Evolutionary conservation across 2,113 vertebrate genomes (phyloP), one percentile per base, ranked within the genome.

Genomic region (Chaetops frenatus): DNA sequence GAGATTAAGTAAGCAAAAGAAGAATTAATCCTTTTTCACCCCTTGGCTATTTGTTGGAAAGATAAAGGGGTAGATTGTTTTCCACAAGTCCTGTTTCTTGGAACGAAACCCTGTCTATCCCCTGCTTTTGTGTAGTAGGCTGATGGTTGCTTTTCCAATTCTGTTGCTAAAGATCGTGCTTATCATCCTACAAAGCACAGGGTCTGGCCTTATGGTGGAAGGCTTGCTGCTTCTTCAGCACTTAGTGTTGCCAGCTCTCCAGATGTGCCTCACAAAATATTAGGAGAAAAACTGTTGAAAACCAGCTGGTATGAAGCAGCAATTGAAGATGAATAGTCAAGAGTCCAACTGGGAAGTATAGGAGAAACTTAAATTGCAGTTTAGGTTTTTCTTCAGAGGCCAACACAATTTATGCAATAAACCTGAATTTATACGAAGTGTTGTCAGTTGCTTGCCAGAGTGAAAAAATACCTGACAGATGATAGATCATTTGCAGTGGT

Each of bases 101-200:
- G 13, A 54, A 62, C 17, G 42, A 85, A 95, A 33, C 38, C 4
- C 19, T 48, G 13, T 77, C 17, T 40, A 3, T 85, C 8, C 42
- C 33, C 28, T 47, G 15, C 21, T 48, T 77, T 67, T 72, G 28
- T 77, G 53, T 21, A 22, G 25, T 24, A 42, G 51, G 10, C 36
- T 12, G 9, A 21, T 57, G 19, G 16, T 44, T 8, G 11, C n/a
- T 72, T 61, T 62, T 33, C 28, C 69, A 19, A 35, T 71, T 77
- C 17, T 77, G 6, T 47, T 62, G 36, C 18, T 56, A 21, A 56
- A 53, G 35, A 16, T 36, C 0, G 0, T 54, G 11, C 0, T 0
- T 45, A 33, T 72, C 7, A 40, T 87, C 16, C 9, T 36, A 31
- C 22, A 58, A 64, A 73, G 27, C 31, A 8, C 14, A 16, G 21